Base-by-base conservation (phyloP, 1,140 invertebrate genomes). In the Chlorops oryzae region DNA sequence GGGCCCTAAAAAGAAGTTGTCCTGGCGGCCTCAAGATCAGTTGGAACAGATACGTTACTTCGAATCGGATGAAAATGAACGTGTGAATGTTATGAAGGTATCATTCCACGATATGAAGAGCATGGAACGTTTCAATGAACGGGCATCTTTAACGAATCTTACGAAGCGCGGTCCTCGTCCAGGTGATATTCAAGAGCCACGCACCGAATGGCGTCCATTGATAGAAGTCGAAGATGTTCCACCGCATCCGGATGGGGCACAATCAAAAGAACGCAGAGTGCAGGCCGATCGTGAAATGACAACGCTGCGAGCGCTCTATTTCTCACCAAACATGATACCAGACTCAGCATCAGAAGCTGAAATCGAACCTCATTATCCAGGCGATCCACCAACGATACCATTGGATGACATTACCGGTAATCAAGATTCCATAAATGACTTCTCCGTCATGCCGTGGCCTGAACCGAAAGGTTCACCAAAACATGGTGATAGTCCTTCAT, bases 11-110 rank as follows among this genome's bases (percentile, higher is more conserved):
- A 91, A 93, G 70, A 80, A 77, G 56, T 83, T 97, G 3, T 81
- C 77, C 50, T 97, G 92, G 91, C 86, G 85, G 61, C 78, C 80
- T 9, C 88, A 89, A 54, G 75, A 80, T 7, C 83, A 92, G 44
- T 74, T 96, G 15, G 85, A 87, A 61, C 82, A 88, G 54, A 78
- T 92, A 35, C 82, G 85, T 58, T 93, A 86, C 63, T 97, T 97
- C 72, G 91, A 95, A 70, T 70, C 95, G 35, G 92, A 96, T 74
- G 92, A 95, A 74, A 94, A 85, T 3, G 92, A 96, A 75, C 81
- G 92, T 64, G 90, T 94, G 1, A 96, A 96, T 75, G 92, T 96
- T 0, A 92, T 90, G 0, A 88, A 89, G 70, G 87, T 88, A 23
- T 68, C 56, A 18, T 96, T 95, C 73, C 84, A 81, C n/a, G 90